These are phyloP conservation scores for Galerucella pusilla DNA, from an alignment of 2,888 invertebrate genomes.

Conservation along the genomic window DNA sequence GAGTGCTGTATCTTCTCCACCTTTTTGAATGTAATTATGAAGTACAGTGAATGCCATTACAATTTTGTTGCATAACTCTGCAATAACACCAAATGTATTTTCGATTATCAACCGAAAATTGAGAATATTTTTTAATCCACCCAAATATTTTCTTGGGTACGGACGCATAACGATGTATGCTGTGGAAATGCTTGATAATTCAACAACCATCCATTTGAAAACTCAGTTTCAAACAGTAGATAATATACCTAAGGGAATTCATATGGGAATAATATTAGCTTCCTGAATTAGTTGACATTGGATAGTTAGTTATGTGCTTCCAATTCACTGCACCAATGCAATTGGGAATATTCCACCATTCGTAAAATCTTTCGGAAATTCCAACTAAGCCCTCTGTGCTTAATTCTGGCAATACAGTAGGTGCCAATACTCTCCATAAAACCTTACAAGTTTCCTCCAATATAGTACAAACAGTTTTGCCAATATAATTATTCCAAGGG, in stretches of 20 bases:
- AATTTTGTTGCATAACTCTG: constrained; percentile 33
- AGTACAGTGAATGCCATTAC: constrained; percentile 42
- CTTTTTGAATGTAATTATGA: constrained; percentile 45
- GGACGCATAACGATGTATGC: constrained; percentile 36
- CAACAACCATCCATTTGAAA: constrained; percentile 13
- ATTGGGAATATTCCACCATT: constrained; percentile 46
- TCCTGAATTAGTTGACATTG: too few relatives aligned
- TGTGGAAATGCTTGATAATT: constrained; percentile 39
- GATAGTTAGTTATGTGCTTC: too few relatives aligned
- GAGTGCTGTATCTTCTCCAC: constrained; percentile 36
- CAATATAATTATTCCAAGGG: constrained; percentile 42
- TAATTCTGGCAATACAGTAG: constrained; percentile 18
- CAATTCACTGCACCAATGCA: constrained; percentile 47
- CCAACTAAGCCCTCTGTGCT: constrained; percentile 18
- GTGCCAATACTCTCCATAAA: constrained; percentile 48
- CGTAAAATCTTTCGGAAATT: constrained; percentile 36
- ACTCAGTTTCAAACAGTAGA: not conserved
- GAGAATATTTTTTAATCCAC: not conserved
- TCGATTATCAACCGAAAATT: constrained; percentile 8
- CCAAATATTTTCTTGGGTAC: constrained; percentile 27
- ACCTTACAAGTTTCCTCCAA: constrained; percentile 43
- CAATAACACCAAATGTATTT: constrained; percentile 26
- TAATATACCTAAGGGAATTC: constrained; percentile 17
- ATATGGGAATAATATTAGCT: not conserved
- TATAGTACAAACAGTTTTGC: constrained; percentile 53